Evolutionary conservation across 2,113 vertebrate genomes (phyloP).

Genomic region (Dromiciops gliroides): DNA sequence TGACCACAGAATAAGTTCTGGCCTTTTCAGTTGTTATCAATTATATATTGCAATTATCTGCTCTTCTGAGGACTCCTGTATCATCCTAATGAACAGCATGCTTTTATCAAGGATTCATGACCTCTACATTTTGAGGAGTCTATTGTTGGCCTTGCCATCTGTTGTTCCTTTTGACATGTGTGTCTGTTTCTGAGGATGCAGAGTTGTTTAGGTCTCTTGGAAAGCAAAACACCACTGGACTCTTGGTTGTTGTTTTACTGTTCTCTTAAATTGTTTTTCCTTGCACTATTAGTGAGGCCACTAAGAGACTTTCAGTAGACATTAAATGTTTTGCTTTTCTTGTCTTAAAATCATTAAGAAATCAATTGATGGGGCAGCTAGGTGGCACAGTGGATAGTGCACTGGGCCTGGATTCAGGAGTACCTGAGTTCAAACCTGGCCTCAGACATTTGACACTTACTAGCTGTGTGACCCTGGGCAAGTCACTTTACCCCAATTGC

Average conservation of each 20-base stretch:
- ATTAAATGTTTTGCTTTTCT: not conserved
- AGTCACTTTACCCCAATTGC: no score
- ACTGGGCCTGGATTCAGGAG: no score
- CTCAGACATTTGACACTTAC: no score
- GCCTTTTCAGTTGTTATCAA: conserved; percentile 23
- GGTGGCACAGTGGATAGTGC: no score
- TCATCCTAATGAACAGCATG: conserved; percentile 49
- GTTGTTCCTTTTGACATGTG: conserved; percentile 10
- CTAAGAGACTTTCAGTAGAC: not conserved
- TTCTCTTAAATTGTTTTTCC: not conserved
- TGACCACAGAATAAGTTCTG: conserved; percentile 41
- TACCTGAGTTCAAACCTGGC: no score
- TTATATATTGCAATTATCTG: conserved; percentile 30
- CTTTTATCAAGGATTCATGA: conserved; percentile 31
- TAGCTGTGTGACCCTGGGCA: no score
- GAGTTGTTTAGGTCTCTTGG: not conserved
- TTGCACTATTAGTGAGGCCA: not conserved
- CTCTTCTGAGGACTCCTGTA: conserved; percentile 29
- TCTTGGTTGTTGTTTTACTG: not conserved
- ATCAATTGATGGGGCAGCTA: no score
- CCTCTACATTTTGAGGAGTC: conserved; percentile 40
- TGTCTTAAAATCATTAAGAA: not conserved
- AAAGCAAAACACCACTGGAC: not conserved
- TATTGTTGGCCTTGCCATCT: conserved; percentile 21
- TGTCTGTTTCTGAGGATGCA: conserved; percentile 37